A percentile compares a stretch with the other conserved stretches of the same genome.
These are phyloP conservation scores for Cydia pomonella DNA, from an alignment of 1,140 invertebrate genomes.

Conservation along the genomic window DNA sequence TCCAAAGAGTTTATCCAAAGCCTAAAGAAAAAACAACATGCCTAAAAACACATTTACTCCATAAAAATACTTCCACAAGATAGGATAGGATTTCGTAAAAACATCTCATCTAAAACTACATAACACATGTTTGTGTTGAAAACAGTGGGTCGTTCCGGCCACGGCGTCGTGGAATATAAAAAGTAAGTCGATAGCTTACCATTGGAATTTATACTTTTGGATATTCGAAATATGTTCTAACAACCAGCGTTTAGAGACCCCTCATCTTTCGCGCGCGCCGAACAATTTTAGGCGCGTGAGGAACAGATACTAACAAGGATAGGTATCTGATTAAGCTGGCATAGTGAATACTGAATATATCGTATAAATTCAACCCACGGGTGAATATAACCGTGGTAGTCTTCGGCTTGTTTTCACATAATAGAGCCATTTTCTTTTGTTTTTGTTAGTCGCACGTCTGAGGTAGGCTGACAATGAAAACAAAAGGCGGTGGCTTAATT, in stretches of 20 bases:
- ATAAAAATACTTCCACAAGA: slow-evolving; percentile 26
- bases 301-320: slow-evolving; percentile 37
- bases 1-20: slow-evolving; percentile 11
- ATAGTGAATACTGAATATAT: slow-evolving; percentile 64
- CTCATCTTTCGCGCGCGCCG: slow-evolving; percentile 10
- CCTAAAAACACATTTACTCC: slow-evolving; percentile 33
- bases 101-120: slow-evolving; percentile 43
- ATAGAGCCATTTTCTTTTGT: slow-evolving; percentile 80
- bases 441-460: slow-evolving; percentile 74
- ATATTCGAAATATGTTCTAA: slow-evolving; percentile 76
- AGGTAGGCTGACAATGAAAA: slow-evolving; percentile 74
- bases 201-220: slow-evolving; percentile 78
- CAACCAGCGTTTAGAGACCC: slow-evolving; percentile 46
- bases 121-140: slow-evolving; percentile 73
- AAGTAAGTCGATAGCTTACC: slow-evolving; percentile 80
- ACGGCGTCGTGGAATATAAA: slow-evolving; percentile 75
- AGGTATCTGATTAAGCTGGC: slow-evolving; percentile 52
- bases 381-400: slow-evolving; percentile 75
- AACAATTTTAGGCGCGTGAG: background rate
- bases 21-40: slow-evolving; percentile 10
- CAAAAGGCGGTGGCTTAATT: slow-evolving; percentile 73
- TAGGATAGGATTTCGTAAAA: slow-evolving; percentile 41
- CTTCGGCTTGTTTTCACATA: slow-evolving; percentile 78
- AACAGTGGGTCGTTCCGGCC: slow-evolving; percentile 71
- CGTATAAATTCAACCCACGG: slow-evolving; percentile 78